A percentile compares a stretch with the other conserved stretches of the same genome.
Evolutionary conservation across 1,140 invertebrate genomes (phyloP).

Genomic region (Heterodera carotae): DNA sequence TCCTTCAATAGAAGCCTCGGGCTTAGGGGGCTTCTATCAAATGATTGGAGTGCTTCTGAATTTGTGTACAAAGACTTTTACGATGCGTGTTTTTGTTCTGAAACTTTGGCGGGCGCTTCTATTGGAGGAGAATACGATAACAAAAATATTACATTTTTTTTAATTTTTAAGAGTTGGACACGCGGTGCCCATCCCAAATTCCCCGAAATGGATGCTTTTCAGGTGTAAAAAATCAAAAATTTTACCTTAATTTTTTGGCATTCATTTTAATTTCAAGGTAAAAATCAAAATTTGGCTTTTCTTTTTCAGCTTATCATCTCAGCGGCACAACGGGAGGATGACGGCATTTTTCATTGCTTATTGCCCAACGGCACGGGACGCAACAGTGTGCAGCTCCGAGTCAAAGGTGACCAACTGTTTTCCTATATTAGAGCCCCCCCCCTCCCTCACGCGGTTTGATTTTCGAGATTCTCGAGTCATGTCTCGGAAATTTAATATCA

Average conservation of each 20-base stretch:
- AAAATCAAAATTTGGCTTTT: background rate
- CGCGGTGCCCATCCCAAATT: background rate
- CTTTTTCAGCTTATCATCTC: conserved; percentile 43
- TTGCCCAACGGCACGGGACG: conserved; percentile 49
- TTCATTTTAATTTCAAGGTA: no score
- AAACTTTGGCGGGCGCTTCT: no score
- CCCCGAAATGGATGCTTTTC: conserved; percentile 42
- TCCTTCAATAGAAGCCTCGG: no score
- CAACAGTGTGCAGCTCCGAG: conserved; percentile 32
- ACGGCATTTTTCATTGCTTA: conserved; percentile 50
- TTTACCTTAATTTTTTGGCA: conserved; percentile 21
- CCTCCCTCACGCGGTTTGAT: no score
- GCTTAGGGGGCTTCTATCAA: no score
- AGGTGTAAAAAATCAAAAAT: conserved; percentile 33
- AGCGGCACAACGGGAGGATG: conserved; percentile 50
- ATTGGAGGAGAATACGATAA: no score
- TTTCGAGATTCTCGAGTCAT: no score
- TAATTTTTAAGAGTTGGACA: background rate
- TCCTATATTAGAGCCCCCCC: no score
- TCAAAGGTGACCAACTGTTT: conserved; percentile 43
- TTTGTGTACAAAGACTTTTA: no score
- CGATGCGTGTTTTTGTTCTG: no score
- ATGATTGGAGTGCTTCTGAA: no score
- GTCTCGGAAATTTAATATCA: no score
- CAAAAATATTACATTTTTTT: background rate